Evolutionary conservation across 2,113 vertebrate genomes (phyloP), one percentile per base, ranked within the genome.

Genomic region (Nannospalax galili): DNA sequence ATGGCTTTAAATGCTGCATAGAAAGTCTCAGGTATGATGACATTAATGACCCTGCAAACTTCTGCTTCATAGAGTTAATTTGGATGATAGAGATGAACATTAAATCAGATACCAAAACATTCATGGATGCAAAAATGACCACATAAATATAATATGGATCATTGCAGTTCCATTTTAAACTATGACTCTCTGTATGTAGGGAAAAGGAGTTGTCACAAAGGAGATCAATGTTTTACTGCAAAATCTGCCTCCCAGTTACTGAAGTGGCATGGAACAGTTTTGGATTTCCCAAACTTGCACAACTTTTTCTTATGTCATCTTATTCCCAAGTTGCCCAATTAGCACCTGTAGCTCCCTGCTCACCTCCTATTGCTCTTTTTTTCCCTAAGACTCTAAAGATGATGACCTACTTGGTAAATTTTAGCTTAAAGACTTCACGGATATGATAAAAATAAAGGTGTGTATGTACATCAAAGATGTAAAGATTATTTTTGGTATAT

Each of bases 401-500:
- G 35, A 88, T 40, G 22, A 6, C 42, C 5, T 81, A 28, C 48
- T 75, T 8, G 22, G 52, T 32, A 42, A 35, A 89, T 58, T 84
- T 92, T 82, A 84, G 64, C 42, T 90, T 77, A 67, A 88, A 58
- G 62, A 73, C 14, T 69, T 92, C 7, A 40, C 52, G 91, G 64
- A 88, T 42, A 16, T 35, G 67, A 74, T 40, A 72, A 84, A 95
- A 86, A 69, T 2, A n/a, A 89, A 88, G 37, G 16, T 12, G 16
- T 22, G 12, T 32, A 37, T 60, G 32, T 20, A 0, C 60, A 19
- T 77, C 65, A 88, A 84, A 73, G 45, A 84, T 56, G 89, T 62
- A 42, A 88, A 75, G 14, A 75, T 70, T 52, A 74, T 30, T 32
- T 16, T 4, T 74, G 56, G 22, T 0, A 0, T 28, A 77, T 77